A percentile compares a stretch with the other conserved stretches of the same genome.
phyloP scores from a whole-genome alignment of 2,888 invertebrate genomes.

The Nasonovia ribisnigri region DNA sequence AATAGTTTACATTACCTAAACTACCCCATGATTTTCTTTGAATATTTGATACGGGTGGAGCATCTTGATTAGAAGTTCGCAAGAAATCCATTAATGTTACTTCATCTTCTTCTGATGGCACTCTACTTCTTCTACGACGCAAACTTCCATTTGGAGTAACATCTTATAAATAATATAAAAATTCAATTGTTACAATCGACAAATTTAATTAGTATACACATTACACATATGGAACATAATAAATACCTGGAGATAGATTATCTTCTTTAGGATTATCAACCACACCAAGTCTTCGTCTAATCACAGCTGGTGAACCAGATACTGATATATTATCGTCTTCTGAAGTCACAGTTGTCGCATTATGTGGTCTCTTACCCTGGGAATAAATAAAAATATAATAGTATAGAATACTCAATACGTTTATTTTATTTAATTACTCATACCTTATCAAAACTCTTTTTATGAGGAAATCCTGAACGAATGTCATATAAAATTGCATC shows the following conservation, averaged over 20 bases:
- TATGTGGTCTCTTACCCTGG: slow-evolving; percentile 71
- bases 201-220: not conserved
- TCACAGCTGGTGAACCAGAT: slow-evolving; percentile 78
- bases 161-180: slow-evolving; percentile 72
- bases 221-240: not conserved
- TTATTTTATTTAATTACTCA: not conserved
- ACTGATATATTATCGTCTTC: slow-evolving; percentile 77
- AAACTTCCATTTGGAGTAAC: slow-evolving; percentile 91
- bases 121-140: slow-evolving; percentile 83
- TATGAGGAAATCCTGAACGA: slow-evolving; percentile 76
- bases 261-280: slow-evolving; percentile 71
- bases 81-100: slow-evolving; percentile 88
- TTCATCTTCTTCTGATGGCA: slow-evolving; percentile 86
- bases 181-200: not conserved
- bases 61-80: slow-evolving; percentile 82
- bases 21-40: slow-evolving; percentile 85
- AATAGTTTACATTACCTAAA: slow-evolving; percentile 74
- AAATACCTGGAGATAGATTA: slow-evolving; percentile 68
- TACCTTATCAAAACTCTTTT: slow-evolving; percentile 69
- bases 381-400: not conserved
- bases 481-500: slow-evolving; percentile 85
- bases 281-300: slow-evolving; percentile 78
- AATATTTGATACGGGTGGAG: slow-evolving; percentile 74
- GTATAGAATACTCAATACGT: not conserved
- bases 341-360: slow-evolving; percentile 72